Evolutionary conservation across 2,113 vertebrate species (phyloP).

Genomic region (Hoplias malabaricus): DNA sequence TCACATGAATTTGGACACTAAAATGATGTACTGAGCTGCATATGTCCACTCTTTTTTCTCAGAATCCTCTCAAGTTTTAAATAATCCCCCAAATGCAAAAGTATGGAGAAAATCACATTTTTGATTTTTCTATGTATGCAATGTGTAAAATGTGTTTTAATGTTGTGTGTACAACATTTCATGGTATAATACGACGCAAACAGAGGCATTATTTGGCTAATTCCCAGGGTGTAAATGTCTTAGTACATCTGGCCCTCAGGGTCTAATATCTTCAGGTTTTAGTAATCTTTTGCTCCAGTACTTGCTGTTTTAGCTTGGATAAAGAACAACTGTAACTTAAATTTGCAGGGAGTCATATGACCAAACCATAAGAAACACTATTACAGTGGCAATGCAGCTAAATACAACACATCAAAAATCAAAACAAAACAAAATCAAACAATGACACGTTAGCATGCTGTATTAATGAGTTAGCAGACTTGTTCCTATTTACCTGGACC

Average conservation of each 20-base stretch:
- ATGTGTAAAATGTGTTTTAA: too few relatives aligned
- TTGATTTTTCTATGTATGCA: too few relatives aligned
- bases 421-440: constrained; percentile 37
- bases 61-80: too few relatives aligned
- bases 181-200: too few relatives aligned
- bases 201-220: too few relatives aligned
- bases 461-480: constrained; percentile 73
- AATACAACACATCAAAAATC: not conserved
- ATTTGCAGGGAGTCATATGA: constrained; percentile 10
- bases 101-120: too few relatives aligned
- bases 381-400: constrained; percentile 43
- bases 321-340: constrained; percentile 42
- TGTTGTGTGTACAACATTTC: too few relatives aligned
- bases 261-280: not conserved
- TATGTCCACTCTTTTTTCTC: too few relatives aligned
- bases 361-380: constrained; percentile 54
- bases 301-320: not conserved
- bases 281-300: not conserved
- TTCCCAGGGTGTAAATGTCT: not conserved
- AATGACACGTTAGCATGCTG: constrained; percentile 62
- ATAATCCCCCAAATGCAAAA: too few relatives aligned
- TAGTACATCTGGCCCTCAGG: not conserved
- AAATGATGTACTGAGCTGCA: too few relatives aligned
- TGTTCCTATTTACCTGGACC: constrained; percentile 81
- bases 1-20: too few relatives aligned